These are phyloP conservation scores for Eupithecia inturbata DNA, from an alignment of 2,888 invertebrate genomes.

Conservation along the genomic window DNA sequence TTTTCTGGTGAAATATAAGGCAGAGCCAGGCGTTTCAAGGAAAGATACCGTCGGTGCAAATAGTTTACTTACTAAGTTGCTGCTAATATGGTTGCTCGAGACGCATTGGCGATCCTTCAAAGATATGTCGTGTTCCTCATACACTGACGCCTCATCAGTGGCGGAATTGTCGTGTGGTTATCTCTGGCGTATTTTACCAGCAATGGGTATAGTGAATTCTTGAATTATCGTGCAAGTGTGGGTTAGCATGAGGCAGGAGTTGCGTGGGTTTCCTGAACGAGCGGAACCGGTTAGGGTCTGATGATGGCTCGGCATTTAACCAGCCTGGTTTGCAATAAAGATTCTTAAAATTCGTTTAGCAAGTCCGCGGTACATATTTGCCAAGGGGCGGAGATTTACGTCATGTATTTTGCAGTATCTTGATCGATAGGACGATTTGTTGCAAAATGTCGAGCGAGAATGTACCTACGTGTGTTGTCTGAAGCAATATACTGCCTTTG, in stretches of 20 bases:
- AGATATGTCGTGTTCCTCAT: not conserved
- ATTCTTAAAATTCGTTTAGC: conserved; percentile 31
- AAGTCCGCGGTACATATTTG: conserved; percentile 21
- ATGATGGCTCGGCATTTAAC: conserved; percentile 64
- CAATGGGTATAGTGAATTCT: not conserved
- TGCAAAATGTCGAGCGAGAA: too few relatives aligned
- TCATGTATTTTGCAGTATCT: conserved; percentile 17
- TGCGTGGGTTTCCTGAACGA: conserved; percentile 78
- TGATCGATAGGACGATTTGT: too few relatives aligned
- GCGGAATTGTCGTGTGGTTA: not conserved
- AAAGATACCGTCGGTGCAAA: conserved; percentile 72
- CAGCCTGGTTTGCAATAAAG: conserved; percentile 61
- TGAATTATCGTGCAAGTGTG: not conserved
- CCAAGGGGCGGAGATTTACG: conserved; percentile 24
- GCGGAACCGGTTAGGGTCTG: conserved; percentile 79
- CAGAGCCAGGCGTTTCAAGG: conserved; percentile 62
- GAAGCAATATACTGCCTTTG: too few relatives aligned
- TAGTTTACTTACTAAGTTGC: conserved; percentile 61
- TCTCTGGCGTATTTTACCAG: not conserved
- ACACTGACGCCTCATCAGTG: not conserved
- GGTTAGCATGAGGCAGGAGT: conserved; percentile 58
- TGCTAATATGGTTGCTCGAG: conserved; percentile 56
- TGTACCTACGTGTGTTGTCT: too few relatives aligned
- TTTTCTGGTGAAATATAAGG: conserved; percentile 58
- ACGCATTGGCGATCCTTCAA: not conserved